phyloP scores from a whole-genome alignment of 2,797 vertebrate species.

The Brotula barbata region DNA sequence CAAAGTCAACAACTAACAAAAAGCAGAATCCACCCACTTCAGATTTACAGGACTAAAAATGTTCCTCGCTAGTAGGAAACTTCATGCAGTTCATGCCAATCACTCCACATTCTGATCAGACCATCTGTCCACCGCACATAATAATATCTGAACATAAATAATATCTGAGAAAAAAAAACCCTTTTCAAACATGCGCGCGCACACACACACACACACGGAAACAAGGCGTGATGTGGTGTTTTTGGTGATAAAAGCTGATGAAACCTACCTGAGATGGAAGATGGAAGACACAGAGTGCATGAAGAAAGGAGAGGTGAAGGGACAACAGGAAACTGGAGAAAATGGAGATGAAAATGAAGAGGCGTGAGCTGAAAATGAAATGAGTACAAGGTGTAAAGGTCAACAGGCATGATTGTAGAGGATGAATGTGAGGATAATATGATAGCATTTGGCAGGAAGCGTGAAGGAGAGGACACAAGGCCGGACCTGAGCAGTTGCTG shows the following conservation, averaged over 20 bases:
- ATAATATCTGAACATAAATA: too few species aligned
- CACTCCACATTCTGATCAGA: too few species aligned
- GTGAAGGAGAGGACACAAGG: constrained; percentile 5
- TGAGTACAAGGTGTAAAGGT: constrained; percentile 60
- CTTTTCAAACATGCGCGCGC: too few species aligned
- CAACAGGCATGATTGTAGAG: constrained; percentile 45
- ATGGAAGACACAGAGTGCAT: constrained; percentile 40
- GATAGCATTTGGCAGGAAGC: constrained; percentile 13
- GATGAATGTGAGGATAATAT: constrained; percentile 27
- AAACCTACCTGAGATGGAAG: constrained; percentile 58
- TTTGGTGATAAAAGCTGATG: constrained; percentile 1
- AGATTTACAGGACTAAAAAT: too few species aligned
- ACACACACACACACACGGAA: too few species aligned
- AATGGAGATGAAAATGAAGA: constrained; percentile 56
- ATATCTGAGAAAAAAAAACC: too few species aligned
- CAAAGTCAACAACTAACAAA: too few species aligned
- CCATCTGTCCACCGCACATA: too few species aligned
- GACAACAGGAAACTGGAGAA: constrained; percentile 47
- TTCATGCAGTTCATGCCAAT: too few species aligned
- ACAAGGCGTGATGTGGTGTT: neutral
- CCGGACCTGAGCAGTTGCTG: constrained; percentile 8
- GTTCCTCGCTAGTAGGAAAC: neutral
- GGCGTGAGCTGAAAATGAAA: constrained; percentile 62
- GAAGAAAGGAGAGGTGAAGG: constrained; percentile 54
- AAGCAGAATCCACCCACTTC: too few species aligned